These are phyloP conservation scores for Matsumyia berberina DNA, from an alignment of 2,888 invertebrate species.

Conservation along the genomic window DNA sequence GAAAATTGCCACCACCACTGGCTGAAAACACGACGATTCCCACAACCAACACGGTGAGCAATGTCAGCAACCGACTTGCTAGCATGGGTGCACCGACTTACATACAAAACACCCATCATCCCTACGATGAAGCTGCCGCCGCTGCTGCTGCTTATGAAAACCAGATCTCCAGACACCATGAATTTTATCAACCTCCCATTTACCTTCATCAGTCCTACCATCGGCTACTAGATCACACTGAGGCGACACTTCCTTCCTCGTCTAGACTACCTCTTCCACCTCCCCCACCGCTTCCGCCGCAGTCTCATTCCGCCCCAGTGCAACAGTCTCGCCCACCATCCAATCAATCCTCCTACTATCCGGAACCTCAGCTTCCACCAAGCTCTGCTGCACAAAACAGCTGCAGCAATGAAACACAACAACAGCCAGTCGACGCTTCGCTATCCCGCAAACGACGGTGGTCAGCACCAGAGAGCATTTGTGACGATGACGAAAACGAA, in stretches of 20 bases:
- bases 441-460: slow-evolving; percentile 83
- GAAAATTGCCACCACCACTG: slow-evolving; percentile 67
- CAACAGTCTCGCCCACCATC: slow-evolving; percentile 71
- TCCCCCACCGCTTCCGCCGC: slow-evolving; percentile 68
- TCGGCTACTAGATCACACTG: slow-evolving; percentile 46
- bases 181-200: slow-evolving; percentile 73
- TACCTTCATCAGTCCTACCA: slow-evolving; percentile 72
- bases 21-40: slow-evolving; percentile 81
- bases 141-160: slow-evolving; percentile 58
- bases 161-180: slow-evolving; percentile 72
- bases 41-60: slow-evolving; percentile 84
- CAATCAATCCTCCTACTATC: slow-evolving; percentile 76
- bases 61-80: slow-evolving; percentile 82
- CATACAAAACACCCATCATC: slow-evolving; percentile 57
- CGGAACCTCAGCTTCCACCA: slow-evolving; percentile 60
- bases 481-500: slow-evolving; percentile 80
- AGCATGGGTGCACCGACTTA: slow-evolving; percentile 68
- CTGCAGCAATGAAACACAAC: slow-evolving; percentile 67
- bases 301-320: slow-evolving; percentile 74
- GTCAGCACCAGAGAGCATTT: slow-evolving; percentile 85
- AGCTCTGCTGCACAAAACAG: slow-evolving; percentile 63
- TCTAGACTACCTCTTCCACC: slow-evolving; percentile 57
- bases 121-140: slow-evolving; percentile 54
- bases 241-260: slow-evolving; percentile 37
- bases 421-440: slow-evolving; percentile 78